A percentile compares a stretch with the other conserved stretches of the same genome.
Conservation (phyloP, 2,797 vertebrate genomes). For the Hafferia zeledoni region DNA sequence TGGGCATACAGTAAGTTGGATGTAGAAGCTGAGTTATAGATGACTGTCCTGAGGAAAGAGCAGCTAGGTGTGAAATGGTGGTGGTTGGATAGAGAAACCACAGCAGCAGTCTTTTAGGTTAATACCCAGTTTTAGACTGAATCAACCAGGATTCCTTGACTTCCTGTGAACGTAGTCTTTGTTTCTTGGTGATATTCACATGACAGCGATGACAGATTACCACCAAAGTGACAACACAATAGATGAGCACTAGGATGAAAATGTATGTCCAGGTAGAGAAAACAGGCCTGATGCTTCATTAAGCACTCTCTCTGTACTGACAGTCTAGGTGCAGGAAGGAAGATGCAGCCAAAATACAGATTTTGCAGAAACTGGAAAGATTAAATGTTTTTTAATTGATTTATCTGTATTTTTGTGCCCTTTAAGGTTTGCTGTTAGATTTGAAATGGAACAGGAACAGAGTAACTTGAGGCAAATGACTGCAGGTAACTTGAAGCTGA, state of each 20-base stretch:
- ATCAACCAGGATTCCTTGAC: background rate
- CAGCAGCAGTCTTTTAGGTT: background rate
- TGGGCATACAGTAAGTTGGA: fast-evolving
- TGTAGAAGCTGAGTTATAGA: background rate
- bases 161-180: background rate
- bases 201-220: background rate
- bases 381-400: background rate
- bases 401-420: background rate
- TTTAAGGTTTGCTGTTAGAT: background rate
- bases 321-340: background rate
- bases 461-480: background rate
- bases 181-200: background rate
- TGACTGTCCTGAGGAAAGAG: background rate
- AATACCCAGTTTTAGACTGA: background rate
- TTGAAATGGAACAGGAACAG: background rate
- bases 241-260: background rate
- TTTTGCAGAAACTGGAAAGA: background rate
- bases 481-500: conserved; percentile 21
- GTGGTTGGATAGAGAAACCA: background rate
- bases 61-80: background rate
- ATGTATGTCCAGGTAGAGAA: background rate
- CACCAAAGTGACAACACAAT: background rate
- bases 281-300: background rate
- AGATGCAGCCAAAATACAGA: background rate
- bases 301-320: background rate